Percentiles rank a stretch among this genome's conserved stretches.
phyloP scores from a whole-genome alignment of 2,113 vertebrate species.

The Murina feae region DNA sequence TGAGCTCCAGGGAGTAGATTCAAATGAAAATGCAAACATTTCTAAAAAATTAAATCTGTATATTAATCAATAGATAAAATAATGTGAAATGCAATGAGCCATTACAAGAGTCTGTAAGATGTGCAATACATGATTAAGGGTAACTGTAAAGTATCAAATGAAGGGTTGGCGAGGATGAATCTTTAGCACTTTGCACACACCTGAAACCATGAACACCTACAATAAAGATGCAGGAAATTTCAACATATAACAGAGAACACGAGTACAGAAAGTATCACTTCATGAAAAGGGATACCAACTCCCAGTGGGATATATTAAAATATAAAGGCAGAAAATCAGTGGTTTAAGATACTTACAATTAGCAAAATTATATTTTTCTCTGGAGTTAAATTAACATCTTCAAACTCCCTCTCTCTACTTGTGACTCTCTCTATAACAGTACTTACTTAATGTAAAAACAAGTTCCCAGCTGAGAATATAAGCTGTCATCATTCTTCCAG shows the following conservation, averaged over 20 bases:
- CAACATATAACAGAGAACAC: background rate
- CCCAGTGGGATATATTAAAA: background rate
- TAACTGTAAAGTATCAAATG: background rate
- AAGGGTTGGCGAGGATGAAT: background rate
- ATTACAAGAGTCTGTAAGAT: background rate
- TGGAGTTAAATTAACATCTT: background rate
- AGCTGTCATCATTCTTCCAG: background rate
- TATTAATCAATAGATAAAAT: background rate
- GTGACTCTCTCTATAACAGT: background rate
- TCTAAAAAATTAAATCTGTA: background rate
- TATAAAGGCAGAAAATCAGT: background rate
- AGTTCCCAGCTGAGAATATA: background rate
- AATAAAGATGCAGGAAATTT: background rate
- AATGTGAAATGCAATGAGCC: background rate
- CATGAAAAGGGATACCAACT: background rate
- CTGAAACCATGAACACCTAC: background rate
- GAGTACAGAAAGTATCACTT: background rate
- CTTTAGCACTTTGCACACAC: background rate
- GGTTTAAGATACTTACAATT: background rate
- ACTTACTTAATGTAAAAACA: background rate
- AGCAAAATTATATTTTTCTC: background rate
- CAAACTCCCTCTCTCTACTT: background rate
- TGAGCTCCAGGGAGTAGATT: background rate
- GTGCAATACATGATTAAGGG: background rate
- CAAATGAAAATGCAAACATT: background rate